Conservation (phyloP, 1,140 invertebrate genomes). For the Oryzaephilus surinamensis region DNA sequence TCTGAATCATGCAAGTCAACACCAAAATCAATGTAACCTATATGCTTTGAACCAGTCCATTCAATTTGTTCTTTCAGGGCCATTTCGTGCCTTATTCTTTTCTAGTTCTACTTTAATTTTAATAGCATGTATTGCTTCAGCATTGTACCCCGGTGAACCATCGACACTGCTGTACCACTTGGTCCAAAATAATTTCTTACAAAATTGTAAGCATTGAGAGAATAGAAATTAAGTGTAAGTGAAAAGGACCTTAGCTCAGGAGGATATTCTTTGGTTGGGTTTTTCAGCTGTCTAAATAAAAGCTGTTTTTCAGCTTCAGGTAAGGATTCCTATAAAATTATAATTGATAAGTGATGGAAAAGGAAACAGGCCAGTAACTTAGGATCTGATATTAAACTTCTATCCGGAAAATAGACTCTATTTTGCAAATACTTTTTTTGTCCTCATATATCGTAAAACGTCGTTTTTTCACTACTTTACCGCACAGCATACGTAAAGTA, state of each 20-base stretch:
- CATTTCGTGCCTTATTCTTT: constrained; percentile 19
- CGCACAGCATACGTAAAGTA: too few species aligned
- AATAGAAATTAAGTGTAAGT: constrained; percentile 26
- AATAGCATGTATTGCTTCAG: constrained; percentile 7
- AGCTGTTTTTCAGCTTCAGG: constrained; percentile 3
- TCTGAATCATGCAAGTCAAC: constrained; percentile 13
- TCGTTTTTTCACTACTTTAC: too few species aligned
- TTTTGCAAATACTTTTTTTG: too few species aligned
- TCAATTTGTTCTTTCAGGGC: constrained; percentile 18
- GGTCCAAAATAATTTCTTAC: constrained; percentile 13
- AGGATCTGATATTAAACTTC: too few species aligned
- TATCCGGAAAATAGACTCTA: too few species aligned
- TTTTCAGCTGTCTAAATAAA: constrained; percentile 1
- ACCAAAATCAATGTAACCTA: constrained; percentile 17
- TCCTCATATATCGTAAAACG: too few species aligned
- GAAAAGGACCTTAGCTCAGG: constrained; percentile 23
- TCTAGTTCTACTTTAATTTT: background rate
- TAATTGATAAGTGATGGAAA: too few species aligned
- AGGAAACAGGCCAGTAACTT: too few species aligned
- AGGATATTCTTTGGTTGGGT: constrained; percentile 4
- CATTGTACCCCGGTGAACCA: too few species aligned
- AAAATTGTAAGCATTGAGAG: constrained; percentile 21
- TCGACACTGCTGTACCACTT: constrained; percentile 28
- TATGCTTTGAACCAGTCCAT: constrained; percentile 15
- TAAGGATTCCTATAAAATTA: constrained; percentile 1